Conservation (phyloP, 2,113 vertebrate species). For the Syngnathus floridae region DNA sequence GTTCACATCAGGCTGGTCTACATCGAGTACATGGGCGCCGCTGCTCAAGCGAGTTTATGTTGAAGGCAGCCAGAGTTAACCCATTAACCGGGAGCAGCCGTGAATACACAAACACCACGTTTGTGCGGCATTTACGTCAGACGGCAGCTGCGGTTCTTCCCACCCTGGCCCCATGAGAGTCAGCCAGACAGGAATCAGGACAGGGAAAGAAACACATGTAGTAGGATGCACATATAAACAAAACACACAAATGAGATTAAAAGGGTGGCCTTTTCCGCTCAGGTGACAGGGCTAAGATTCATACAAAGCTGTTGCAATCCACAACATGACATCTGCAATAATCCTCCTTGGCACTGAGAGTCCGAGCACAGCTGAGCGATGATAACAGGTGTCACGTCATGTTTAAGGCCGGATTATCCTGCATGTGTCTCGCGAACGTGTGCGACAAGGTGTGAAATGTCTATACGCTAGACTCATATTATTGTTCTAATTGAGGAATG, state of each 20-base stretch:
- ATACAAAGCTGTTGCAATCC: conserved; percentile 47
- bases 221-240: conserved; percentile 16
- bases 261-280: conserved; percentile 28
- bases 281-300: conserved; percentile 31
- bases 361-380: conserved; percentile 29
- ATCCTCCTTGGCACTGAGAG: conserved; percentile 54
- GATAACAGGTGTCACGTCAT: conserved; percentile 64
- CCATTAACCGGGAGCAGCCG: conserved; percentile 56
- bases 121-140: conserved; percentile 69
- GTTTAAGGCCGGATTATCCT: conserved; percentile 50
- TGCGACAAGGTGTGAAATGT: conserved; percentile 35
- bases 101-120: conserved; percentile 52
- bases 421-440: conserved; percentile 29
- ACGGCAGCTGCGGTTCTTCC: conserved; percentile 58
- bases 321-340: conserved; percentile 51
- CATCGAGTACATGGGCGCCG: background rate
- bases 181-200: conserved; percentile 44
- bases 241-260: conserved; percentile 41
- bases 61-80: conserved; percentile 48
- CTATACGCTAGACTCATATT: conserved; percentile 33
- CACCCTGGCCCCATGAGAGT: conserved; percentile 11
- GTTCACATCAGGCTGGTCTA: conserved; percentile 10
- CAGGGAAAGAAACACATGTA: conserved; percentile 43
- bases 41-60: conserved; percentile 17
- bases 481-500: conserved; percentile 43